Conservation (phyloP, 2,888 invertebrate genomes). For the Brenthis daphne region DNA sequence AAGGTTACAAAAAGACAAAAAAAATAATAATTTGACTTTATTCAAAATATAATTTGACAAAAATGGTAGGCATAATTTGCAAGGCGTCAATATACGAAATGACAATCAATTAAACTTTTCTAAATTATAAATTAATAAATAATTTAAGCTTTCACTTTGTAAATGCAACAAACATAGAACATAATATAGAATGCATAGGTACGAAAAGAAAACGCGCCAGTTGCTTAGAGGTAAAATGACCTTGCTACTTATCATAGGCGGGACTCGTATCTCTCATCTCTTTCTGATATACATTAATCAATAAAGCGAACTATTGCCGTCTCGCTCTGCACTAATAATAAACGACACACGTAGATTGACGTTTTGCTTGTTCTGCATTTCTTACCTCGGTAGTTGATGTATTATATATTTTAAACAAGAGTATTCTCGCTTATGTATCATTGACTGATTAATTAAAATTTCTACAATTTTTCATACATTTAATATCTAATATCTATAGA, state of each 20-base stretch:
- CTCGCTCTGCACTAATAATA: slow-evolving; percentile 72
- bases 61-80: too few relatives aligned
- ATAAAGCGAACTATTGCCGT: slow-evolving; percentile 54
- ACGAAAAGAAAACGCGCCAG: slow-evolving; percentile 41
- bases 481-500: too few relatives aligned
- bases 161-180: slow-evolving; percentile 11
- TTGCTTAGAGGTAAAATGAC: slow-evolving; percentile 60
- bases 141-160: slow-evolving; percentile 17
- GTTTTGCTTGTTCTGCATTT: slow-evolving; percentile 55
- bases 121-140: too few relatives aligned
- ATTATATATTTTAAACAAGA: slow-evolving; percentile 27
- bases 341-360: slow-evolving; percentile 44
- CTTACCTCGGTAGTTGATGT: slow-evolving; percentile 52
- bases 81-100: too few relatives aligned
- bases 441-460: too few relatives aligned
- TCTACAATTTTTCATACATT: too few relatives aligned
- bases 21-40: too few relatives aligned
- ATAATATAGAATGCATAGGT: slow-evolving; percentile 20
- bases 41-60: too few relatives aligned
- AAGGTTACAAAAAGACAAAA: too few relatives aligned
- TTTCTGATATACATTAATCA: slow-evolving; percentile 56
- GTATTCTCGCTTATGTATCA: background rate
- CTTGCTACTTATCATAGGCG: slow-evolving; percentile 72
- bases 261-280: slow-evolving; percentile 50
- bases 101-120: too few relatives aligned